Conservation (phyloP, 2,888 invertebrate species). For the Macropis europaea region DNA sequence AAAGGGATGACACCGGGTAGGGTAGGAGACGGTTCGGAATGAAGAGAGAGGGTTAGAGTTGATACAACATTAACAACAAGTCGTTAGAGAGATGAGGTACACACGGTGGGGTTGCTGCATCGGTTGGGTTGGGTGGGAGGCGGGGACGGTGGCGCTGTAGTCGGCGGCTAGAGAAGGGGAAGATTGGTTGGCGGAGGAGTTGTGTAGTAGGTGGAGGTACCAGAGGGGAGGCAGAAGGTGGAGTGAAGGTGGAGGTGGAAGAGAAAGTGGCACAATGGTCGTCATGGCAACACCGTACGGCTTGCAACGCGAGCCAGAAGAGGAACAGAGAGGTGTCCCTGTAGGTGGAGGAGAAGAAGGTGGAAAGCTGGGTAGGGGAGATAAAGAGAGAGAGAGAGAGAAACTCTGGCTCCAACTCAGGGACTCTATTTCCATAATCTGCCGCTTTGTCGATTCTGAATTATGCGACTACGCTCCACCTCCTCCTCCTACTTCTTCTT, state of each 20-base stretch:
- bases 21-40: background rate
- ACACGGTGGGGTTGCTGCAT: conserved; percentile 60
- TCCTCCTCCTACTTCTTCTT: conserved; percentile 46
- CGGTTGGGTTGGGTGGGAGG: conserved; percentile 47
- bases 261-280: conserved; percentile 74
- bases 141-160: conserved; percentile 45
- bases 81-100: conserved; percentile 76
- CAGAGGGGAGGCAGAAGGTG: conserved; percentile 39
- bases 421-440: conserved; percentile 80
- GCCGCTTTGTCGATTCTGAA: conserved; percentile 80
- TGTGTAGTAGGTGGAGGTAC: conserved; percentile 37
- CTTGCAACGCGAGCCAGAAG: conserved; percentile 34
- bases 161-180: conserved; percentile 22
- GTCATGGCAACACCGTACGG: conserved; percentile 75
- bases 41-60: conserved; percentile 53
- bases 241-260: conserved; percentile 61
- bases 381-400: conserved; percentile 52
- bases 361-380: conserved; percentile 28
- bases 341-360: conserved; percentile 39
- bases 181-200: conserved; percentile 53
- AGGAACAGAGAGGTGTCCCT: conserved; percentile 37
- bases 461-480: conserved; percentile 77
- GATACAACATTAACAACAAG: conserved; percentile 77
- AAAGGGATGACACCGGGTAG: background rate
- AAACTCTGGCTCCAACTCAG: conserved; percentile 71